phyloP scores from a whole-genome alignment of 1,140 invertebrate genomes.

The Papilio helenus region DNA sequence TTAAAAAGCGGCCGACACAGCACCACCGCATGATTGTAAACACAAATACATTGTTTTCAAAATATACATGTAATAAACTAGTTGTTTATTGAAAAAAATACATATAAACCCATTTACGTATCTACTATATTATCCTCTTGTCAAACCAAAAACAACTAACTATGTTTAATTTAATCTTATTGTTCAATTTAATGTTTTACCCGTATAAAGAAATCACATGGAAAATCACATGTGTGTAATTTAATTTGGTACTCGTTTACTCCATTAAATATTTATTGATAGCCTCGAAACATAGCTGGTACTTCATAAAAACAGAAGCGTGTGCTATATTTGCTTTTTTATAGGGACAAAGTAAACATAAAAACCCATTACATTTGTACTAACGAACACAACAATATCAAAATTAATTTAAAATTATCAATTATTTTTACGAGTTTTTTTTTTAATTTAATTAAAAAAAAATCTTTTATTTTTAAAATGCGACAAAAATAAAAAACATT shows the following conservation, averaged over 20 bases:
- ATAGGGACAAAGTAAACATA: background rate
- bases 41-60: constrained; percentile 12
- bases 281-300: background rate
- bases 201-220: no score
- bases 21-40: background rate
- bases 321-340: background rate
- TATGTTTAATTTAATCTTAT: no score
- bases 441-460: background rate
- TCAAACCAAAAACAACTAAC: no score
- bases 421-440: no score
- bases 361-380: background rate
- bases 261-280: background rate
- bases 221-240: no score
- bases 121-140: no score
- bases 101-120: background rate
- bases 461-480: background rate
- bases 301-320: background rate
- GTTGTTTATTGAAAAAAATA: background rate
- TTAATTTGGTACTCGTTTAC: background rate
- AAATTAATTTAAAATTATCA: background rate
- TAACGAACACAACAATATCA: background rate
- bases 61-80: background rate
- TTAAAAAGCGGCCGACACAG: constrained; percentile 5
- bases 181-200: no score
- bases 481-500: background rate